Evolutionary conservation across 2,888 invertebrate species (phyloP), one percentile per base, ranked within the genome.

Genomic region (Drosophila nr. perissopoda): DNA sequence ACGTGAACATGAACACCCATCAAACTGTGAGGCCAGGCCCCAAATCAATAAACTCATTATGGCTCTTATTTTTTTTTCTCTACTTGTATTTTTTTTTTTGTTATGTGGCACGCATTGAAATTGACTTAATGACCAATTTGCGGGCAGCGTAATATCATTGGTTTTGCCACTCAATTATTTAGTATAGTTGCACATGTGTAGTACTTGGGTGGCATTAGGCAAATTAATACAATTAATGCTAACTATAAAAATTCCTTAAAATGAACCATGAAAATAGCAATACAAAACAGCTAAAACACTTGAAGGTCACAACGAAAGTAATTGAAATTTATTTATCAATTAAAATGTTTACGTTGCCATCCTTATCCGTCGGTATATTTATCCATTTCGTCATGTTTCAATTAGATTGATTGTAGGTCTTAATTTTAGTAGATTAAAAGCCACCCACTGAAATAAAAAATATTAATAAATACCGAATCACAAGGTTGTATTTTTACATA

Each of bases 31-130:
- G 54, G 70, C 62, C 67, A 61, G 57, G 29, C 67, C 70, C 60
- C 60, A 78, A 81, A 81, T 81, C 81, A 81, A 81, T 81, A 81
- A 81, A 81, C 76, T 81, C 80, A 78, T 81, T 81, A 81, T 81
- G 62, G 46, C 46, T 11, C 29, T 33, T 34, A 52, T 48, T 42
- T 51, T 65, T 65, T 69, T 56, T 63, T 58, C 25, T 56, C n/a
- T 27, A 18, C 13, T 27, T n/a, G 13, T 46, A 51, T 49, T 38
- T 54, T 60, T 61, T 42, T 53, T 56, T 48, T 74, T 69, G 42
- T 61, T 74, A 59, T 68, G 63, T 56, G 67, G 57, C 21, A 57
- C 67, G 58, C 67, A 79, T 81, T 76, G 64, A 75, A 71, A 74
- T 79, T 54, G 51, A 64, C 63, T 81, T 79, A 86, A 86, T 79